A percentile compares a stretch with the other conserved stretches of the same genome.
Evolutionary conservation across 2,888 invertebrate genomes (phyloP).

Genomic region (Dermolepida albohirtum): DNA sequence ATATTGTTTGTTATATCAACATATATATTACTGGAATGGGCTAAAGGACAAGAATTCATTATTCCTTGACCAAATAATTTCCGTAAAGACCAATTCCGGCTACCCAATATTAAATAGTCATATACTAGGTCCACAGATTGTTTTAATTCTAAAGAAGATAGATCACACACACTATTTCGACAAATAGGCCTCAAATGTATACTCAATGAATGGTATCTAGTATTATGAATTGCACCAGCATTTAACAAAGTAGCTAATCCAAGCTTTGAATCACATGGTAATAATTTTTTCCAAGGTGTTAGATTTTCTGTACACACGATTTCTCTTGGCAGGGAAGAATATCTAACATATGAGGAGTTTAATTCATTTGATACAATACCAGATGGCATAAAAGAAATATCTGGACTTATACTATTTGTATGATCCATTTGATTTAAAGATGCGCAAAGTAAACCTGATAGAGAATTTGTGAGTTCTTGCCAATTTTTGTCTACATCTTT

Average conservation of each 20-base stretch:
- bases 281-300: conserved; percentile 97
- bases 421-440: conserved; percentile 94
- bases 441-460: conserved; percentile 96
- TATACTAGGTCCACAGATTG: conserved; percentile 91
- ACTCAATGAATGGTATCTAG: conserved; percentile 91
- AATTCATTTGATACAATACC: conserved; percentile 70
- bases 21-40: conserved; percentile 82
- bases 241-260: conserved; percentile 91
- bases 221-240: conserved; percentile 91
- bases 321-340: conserved; percentile 94
- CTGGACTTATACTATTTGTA: conserved; percentile 86
- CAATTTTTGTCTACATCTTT: conserved; percentile 83
- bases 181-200: conserved; percentile 88
- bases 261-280: conserved; percentile 92
- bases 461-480: conserved; percentile 88
- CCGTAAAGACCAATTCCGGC: conserved; percentile 85
- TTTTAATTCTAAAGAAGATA: conserved; percentile 80
- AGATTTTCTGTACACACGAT: conserved; percentile 98
- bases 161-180: conserved; percentile 65
- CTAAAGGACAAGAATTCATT: conserved; percentile 84
- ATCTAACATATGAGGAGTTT: conserved; percentile 73
- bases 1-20: conserved; percentile 79
- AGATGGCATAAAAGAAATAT: conserved; percentile 83
- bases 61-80: conserved; percentile 90
- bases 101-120: conserved; percentile 77